Evolutionary conservation across 2,888 invertebrate species (phyloP).

Genomic region (Caenorhabditis japonica): DNA sequence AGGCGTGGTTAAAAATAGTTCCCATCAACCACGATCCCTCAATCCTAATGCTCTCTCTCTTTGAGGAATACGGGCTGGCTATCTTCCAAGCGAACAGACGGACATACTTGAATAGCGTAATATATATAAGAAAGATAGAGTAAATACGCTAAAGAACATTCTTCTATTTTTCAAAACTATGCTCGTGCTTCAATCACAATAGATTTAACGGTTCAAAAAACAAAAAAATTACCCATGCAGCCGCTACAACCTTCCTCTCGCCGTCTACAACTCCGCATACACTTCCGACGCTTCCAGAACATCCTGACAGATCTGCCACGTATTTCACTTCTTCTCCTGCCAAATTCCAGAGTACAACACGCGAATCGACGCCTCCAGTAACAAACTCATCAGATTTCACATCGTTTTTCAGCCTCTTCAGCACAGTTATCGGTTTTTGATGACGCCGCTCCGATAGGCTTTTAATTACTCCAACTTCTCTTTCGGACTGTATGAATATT

Average conservation of each 20-base stretch:
- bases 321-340: slow-evolving; percentile 31
- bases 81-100: too few species aligned
- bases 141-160: too few species aligned
- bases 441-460: slow-evolving; percentile 52
- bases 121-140: too few species aligned
- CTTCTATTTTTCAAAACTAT: too few species aligned
- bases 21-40: too few species aligned
- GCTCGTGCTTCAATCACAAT: too few species aligned
- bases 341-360: slow-evolving; percentile 35
- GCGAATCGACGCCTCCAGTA: slow-evolving; percentile 36
- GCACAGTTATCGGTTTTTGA: slow-evolving; percentile 52
- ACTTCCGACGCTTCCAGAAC: slow-evolving; percentile 38
- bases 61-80: too few species aligned
- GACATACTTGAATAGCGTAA: too few species aligned
- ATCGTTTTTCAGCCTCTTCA: slow-evolving; percentile 52
- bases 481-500: not conserved
- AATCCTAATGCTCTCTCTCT: too few species aligned
- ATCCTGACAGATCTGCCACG: slow-evolving; percentile 25
- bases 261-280: slow-evolving; percentile 35
- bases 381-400: slow-evolving; percentile 30
- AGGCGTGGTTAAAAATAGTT: too few species aligned
- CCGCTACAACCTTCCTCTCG: slow-evolving; percentile 14
- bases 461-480: slow-evolving; percentile 41
- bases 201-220: too few species aligned
- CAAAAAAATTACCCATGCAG: slow-evolving; percentile 33